Base-by-base conservation (phyloP, 1,140 invertebrate species). In the Lordiphosa collinella region DNA sequence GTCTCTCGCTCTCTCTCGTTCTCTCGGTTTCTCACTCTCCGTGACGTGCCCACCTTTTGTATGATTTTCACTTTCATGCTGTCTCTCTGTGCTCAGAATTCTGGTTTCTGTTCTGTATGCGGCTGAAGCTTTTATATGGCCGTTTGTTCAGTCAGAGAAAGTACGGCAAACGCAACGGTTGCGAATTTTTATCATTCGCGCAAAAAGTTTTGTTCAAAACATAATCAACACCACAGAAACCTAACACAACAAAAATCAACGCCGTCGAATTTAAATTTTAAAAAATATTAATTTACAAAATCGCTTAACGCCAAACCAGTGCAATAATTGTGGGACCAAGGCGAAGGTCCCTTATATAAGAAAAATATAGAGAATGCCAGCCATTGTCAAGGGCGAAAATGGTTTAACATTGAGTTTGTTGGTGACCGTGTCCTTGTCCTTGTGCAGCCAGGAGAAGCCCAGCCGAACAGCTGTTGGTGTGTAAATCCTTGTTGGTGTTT, bases 61-160 rank as follows among this genome's bases (percentile, higher is more conserved):
- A 35, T 9, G 73, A 69, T 70, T 84, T 84, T 84, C 78, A 84
- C 78, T 84, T 84, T 84, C 78, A 76, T 84, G 84, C 73, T 84
- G 78, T 54, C 13, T 47, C 34, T 56, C 41, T 53, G 37, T 18
- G 56, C 38, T 54, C 47, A 49, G 18, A 37, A 52, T 44, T 50
- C 52, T 54, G 51, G 36, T 52, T 16, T 14, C 12, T 52, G 55
- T 68, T 71, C 62, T 69, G 53, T 54, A 55, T 56, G 74, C 12
- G 29, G 37, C 51, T 36, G 53, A 49, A 44, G 62, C 67, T 65
- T 71, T 68, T 25, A 62, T 53, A 67, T 62, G 71, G 68, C 71
- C 18, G 49, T 71, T 80, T 76, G 7, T n/a, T 52, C 68, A 84
- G 58, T 84, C 78, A 76, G 79, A 84, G 73, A 84, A 78, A 85